Conservation (phyloP, 2,113 vertebrate genomes). For the Excalfactoria chinensis region DNA sequence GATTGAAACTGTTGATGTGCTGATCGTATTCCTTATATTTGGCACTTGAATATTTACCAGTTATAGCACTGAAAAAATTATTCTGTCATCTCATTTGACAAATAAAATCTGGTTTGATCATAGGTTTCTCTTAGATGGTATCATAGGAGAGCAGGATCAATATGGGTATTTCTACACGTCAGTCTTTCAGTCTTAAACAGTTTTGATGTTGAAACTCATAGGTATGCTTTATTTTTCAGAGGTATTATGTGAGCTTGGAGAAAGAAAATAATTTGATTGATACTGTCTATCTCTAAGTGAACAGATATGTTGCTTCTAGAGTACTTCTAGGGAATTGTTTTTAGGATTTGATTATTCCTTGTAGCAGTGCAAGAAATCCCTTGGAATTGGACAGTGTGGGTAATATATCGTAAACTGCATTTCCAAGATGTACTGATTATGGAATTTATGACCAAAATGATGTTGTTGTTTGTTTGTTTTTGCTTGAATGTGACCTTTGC, state of each 20-base stretch:
- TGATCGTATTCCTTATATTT: background rate
- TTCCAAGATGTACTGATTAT: background rate
- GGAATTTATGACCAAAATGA: background rate
- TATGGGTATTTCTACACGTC: background rate
- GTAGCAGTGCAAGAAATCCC: background rate
- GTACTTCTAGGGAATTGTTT: background rate
- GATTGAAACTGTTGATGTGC: background rate
- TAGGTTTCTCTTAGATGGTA: background rate
- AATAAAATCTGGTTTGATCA: background rate
- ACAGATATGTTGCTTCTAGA: background rate
- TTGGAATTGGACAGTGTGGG: background rate
- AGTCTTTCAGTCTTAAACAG: background rate
- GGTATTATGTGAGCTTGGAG: background rate
- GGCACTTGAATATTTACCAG: background rate
- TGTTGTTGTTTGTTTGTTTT: background rate
- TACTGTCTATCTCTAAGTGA: background rate
- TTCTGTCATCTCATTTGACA: background rate
- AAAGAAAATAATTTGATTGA: background rate
- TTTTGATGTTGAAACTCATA: background rate
- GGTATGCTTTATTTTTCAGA: background rate
- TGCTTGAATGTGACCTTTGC: background rate
- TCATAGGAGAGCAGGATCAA: background rate
- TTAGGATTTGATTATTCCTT: background rate
- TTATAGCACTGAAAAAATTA: background rate
- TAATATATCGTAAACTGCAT: too few species aligned